These are phyloP conservation scores for Myotis pilosus DNA, from an alignment of 2,797 vertebrate species.

Conservation along the genomic window DNA sequence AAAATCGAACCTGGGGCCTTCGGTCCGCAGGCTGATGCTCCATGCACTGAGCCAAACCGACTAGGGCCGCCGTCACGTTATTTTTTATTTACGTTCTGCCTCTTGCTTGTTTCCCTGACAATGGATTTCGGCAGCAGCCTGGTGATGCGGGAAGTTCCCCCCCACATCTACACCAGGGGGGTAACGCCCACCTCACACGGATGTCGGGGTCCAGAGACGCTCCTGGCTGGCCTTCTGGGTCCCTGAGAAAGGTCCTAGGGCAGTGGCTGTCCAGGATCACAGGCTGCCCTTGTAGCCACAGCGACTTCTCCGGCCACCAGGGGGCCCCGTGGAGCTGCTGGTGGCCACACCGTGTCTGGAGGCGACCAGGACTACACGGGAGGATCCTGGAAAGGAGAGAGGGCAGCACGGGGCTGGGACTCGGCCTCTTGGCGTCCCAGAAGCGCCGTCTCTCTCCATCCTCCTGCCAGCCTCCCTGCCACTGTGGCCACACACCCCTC, in stretches of 20 bases:
- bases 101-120: neutral
- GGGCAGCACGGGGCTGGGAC: neutral
- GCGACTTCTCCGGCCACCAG: constrained; percentile 16
- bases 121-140: neutral
- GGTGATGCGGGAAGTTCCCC: rapidly evolving
- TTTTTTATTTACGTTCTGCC: neutral
- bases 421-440: neutral
- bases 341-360: rapidly evolving
- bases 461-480: neutral
- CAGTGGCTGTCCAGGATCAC: rapidly evolving
- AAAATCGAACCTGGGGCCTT: too few relatives aligned
- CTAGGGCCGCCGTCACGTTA: too few relatives aligned
- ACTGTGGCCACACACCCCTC: neutral
- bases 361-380: neutral
- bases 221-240: rapidly evolving
- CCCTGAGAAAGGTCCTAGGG: neutral
- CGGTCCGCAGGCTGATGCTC: too few relatives aligned
- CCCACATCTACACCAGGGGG: neutral
- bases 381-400: too few relatives aligned
- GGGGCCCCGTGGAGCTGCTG: constrained; percentile 27
- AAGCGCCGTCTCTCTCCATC: neutral
- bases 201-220: neutral
- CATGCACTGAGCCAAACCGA: too few relatives aligned
- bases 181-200: rapidly evolving
- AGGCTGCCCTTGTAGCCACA: rapidly evolving